A percentile compares a stretch with the other conserved stretches of the same genome.
These are phyloP conservation scores for Drosophila lacteicornis DNA, from an alignment of 1,140 invertebrate species.

Conservation along the genomic window DNA sequence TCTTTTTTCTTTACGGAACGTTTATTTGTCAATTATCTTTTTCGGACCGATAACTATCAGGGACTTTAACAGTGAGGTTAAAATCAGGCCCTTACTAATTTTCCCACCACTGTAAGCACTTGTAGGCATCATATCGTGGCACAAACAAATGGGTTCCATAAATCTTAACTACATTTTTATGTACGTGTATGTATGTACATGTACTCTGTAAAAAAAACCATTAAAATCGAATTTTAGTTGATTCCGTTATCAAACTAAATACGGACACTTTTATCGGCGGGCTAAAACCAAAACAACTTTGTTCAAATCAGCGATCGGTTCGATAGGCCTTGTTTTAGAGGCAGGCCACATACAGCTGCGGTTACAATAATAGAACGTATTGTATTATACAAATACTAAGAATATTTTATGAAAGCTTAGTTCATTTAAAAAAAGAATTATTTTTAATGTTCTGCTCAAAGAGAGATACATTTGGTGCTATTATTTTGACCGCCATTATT, in stretches of 20 bases:
- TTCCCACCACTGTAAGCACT: neutral
- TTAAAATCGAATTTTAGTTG: neutral
- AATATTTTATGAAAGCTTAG: no score
- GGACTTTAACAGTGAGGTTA: no score
- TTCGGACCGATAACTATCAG: no score
- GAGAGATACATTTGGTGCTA: neutral
- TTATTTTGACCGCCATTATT: neutral
- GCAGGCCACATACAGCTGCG: no score
- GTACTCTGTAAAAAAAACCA: neutral
- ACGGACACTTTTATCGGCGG: neutral
- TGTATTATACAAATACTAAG: no score
- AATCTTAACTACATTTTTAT: neutral
- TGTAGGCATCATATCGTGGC: neutral
- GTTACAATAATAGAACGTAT: no score
- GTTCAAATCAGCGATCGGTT: conserved; percentile 23
- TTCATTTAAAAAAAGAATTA: no score
- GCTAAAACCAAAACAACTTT: neutral
- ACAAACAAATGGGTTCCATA: conserved; percentile 10
- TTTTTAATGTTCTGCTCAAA: no score
- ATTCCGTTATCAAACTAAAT: conserved; percentile 3
- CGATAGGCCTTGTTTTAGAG: neutral
- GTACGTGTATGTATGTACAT: no score
- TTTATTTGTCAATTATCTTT: no score
- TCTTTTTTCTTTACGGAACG: no score
- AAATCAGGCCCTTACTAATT: neutral